phyloP scores from a whole-genome alignment of 2,113 vertebrate genomes.

The crab-eating macaque (Macaca fascicularis) region DNA sequence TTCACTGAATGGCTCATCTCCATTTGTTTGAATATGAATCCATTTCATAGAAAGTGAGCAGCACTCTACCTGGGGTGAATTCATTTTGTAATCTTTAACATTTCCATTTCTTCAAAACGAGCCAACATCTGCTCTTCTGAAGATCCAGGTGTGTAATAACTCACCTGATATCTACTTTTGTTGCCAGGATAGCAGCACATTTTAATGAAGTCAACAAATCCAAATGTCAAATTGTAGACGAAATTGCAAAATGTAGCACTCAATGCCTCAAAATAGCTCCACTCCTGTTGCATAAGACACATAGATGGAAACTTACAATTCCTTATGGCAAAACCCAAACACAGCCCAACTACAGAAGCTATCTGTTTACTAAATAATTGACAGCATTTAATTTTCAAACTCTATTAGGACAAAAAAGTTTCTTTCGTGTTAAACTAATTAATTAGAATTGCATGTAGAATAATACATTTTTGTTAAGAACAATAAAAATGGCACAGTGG shows the following conservation, averaged over 20 bases:
- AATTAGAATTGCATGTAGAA: not conserved
- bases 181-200: not conserved
- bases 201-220: not conserved
- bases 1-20: rapidly evolving
- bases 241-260: not conserved
- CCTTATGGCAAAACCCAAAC: not conserved
- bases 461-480: not conserved
- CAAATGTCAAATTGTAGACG: conserved; percentile 20
- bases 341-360: not conserved
- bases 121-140: conserved; percentile 61
- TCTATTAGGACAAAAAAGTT: not conserved
- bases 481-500: not conserved
- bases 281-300: not conserved
- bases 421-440: not conserved
- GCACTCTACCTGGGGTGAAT: conserved; percentile 16
- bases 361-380: not conserved
- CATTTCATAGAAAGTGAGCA: conserved; percentile 33
- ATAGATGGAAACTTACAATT: not conserved
- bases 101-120: conserved; percentile 49
- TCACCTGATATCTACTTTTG: conserved; percentile 27
- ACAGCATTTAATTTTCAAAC: not conserved
- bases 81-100: conserved; percentile 50
- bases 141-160: conserved; percentile 38
- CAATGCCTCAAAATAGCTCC: not conserved
- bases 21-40: not conserved